Evolutionary conservation across 2,113 vertebrate species (phyloP).

Genomic region (Numida meleagris): DNA sequence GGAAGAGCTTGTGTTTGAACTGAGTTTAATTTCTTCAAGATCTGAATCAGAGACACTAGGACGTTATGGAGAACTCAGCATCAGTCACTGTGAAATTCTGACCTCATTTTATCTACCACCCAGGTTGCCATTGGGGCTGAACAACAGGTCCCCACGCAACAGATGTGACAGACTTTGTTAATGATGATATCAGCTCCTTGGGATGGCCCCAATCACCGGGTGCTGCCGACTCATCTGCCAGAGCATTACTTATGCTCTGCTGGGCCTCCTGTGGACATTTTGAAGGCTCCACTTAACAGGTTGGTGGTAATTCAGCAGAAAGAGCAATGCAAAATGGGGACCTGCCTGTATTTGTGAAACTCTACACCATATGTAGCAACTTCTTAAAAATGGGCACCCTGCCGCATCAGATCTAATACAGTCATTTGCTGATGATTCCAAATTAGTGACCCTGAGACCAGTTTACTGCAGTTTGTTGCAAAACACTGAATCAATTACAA

Average conservation of each 20-base stretch:
- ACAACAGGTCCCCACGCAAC: neutral
- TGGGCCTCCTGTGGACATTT: rapidly evolving
- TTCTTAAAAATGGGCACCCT: neutral
- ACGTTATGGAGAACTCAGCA: rapidly evolving
- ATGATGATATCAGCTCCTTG: neutral
- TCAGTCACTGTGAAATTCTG: neutral
- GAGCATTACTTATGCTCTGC: neutral
- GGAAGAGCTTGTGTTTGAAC: neutral
- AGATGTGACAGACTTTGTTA: neutral
- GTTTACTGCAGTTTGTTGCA: neutral
- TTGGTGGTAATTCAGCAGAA: neutral
- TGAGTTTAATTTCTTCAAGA: neutral
- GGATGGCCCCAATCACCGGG: neutral
- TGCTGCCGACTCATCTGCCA: neutral
- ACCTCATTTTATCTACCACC: neutral
- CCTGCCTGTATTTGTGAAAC: neutral
- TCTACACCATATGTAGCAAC: neutral
- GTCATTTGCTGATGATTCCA: neutral
- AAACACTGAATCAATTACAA: rapidly evolving
- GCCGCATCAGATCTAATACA: conserved; percentile 3
- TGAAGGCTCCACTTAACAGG: neutral
- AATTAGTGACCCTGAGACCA: neutral
- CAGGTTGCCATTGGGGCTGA: neutral
- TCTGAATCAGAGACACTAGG: neutral
- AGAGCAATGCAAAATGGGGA: neutral